Percentiles rank a stretch among this genome's conserved stretches.
phyloP scores from a whole-genome alignment of 2,113 vertebrate genomes.

The Cricetomys ansorgei region DNA sequence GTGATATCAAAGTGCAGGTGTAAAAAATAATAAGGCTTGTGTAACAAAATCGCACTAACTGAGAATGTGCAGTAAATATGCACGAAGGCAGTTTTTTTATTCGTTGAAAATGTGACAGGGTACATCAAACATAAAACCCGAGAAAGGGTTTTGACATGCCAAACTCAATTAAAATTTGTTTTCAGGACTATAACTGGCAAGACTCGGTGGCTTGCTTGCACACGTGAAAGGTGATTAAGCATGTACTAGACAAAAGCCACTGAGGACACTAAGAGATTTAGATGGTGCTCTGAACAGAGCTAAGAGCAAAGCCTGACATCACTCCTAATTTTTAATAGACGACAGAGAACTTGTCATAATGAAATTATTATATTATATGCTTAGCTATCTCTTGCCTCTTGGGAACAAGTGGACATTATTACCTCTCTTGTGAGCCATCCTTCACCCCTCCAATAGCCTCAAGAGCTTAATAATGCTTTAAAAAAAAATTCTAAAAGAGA shows the following conservation, averaged over 20 bases:
- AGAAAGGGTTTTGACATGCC: conserved; percentile 74
- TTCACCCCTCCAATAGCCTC: neutral
- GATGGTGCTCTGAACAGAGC: conserved; percentile 21
- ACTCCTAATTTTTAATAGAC: conserved; percentile 54
- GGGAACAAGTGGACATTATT: neutral
- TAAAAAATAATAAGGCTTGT: conserved; percentile 83
- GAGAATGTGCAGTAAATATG: conserved; percentile 75
- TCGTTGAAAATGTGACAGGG: conserved; percentile 73
- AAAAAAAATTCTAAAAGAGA: conserved; percentile 19
- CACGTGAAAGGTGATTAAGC: conserved; percentile 71
- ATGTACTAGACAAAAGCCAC: conserved; percentile 51
- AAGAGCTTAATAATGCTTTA: conserved; percentile 21
- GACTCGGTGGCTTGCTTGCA: conserved; percentile 57
- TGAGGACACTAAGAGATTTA: conserved; percentile 55
- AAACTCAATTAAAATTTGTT: conserved; percentile 81
- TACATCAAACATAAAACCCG: conserved; percentile 76
- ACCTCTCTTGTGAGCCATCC: neutral
- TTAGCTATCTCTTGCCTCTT: neutral
- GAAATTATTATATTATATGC: conserved; percentile 36
- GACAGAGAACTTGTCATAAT: conserved; percentile 45
- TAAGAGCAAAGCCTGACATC: neutral
- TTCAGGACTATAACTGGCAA: conserved; percentile 68
- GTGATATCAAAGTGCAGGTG: conserved; percentile 79
- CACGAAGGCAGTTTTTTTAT: conserved; percentile 68
- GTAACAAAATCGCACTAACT: conserved; percentile 78